These are phyloP conservation scores for Nyctalus aviator DNA, from an alignment of 2,797 vertebrate species.

Conservation along the genomic window DNA sequence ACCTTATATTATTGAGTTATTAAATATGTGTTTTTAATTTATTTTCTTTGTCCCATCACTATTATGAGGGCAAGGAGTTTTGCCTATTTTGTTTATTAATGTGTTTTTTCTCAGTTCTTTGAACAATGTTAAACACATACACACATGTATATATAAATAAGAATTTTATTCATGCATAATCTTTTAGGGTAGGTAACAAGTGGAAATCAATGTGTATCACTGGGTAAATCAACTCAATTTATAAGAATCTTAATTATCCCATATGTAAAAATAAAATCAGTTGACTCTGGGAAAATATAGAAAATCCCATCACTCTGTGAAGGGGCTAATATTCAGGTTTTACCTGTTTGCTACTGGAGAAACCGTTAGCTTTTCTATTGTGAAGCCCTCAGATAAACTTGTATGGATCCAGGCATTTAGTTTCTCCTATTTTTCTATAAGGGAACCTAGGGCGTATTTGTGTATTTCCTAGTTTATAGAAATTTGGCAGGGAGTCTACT, in stretches of 20 bases:
- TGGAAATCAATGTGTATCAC: neutral
- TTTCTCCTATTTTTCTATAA: neutral
- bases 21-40: neutral
- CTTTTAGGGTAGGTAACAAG: neutral
- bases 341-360: neutral
- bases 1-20: neutral
- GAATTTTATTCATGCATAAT: neutral
- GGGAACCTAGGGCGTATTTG: neutral
- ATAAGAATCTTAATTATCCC: neutral
- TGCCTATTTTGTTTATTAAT: neutral
- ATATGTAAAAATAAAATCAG: neutral
- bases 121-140: neutral
- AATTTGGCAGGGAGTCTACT: neutral
- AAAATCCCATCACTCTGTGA: constrained; percentile 20
- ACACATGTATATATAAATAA: neutral
- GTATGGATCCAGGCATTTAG: neutral
- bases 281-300: neutral
- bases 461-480: neutral
- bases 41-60: neutral
- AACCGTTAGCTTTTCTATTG: neutral
- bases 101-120: neutral
- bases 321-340: neutral
- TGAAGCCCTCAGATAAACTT: neutral
- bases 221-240: neutral
- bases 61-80: neutral